Evolutionary conservation across 2,113 vertebrate species (phyloP), one percentile per base, ranked within the genome.

Genomic region (Hiodon alosoides): DNA sequence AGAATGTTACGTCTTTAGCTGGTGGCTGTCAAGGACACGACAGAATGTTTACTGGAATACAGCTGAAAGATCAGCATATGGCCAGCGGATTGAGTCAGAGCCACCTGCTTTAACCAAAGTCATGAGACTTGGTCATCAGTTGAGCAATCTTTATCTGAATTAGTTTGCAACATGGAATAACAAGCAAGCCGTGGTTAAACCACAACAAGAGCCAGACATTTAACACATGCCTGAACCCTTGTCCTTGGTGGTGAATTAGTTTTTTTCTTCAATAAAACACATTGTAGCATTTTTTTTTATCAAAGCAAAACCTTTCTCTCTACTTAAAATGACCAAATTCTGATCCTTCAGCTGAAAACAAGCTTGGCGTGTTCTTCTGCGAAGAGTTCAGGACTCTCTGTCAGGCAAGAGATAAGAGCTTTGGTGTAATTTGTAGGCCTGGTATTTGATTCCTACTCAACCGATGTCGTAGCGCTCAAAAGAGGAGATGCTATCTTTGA

Each of bases 401-500:
- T 85, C 85, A 88, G 87, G 86, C 84, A 81, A 78, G 75, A 82
- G 78, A 87, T 83, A 86, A 83, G 86, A 80, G 76, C 76, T 82
- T 76, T 74, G 74, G 62, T 7, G 73, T 89, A 88, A 90, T 90
- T 89, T 91, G 87, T 87, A 82, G 79, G 83, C 78, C 74, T 74
- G 73, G 75, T 82, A 83, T 88, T 88, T 79, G 81, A 77, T 83
- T 87, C 81, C 82, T 83, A 16, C 79, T 83, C 79, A 86, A 85
- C 81, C 73, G 78, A 88, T 86, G 84, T 83, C 73, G 80, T 83
- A 79, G 77, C 80, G 64, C 79, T 82, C 78, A 73, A 79, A 86
- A 76, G 81, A 81, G 74, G 78, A 90, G 89, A 91, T 90, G 85
- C 79, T 82, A 89, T 91, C 88, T 88, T 86, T 88, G 83, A 90